Base-by-base conservation (phyloP, 53 echinoderm and acorn worm genomes). In the Actinopyga echinites region DNA sequence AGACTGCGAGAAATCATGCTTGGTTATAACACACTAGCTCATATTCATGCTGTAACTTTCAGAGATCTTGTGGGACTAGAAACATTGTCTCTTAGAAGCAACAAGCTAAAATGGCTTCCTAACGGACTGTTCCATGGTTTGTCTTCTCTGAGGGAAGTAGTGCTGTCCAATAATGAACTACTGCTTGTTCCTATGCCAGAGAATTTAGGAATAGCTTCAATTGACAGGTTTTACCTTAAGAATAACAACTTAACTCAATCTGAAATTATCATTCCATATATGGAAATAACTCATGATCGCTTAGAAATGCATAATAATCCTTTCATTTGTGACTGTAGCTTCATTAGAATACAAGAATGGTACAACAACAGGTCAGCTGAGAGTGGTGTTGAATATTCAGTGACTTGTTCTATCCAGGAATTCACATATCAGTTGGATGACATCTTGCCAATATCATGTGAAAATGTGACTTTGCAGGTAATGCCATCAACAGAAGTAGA, bases 91-190 rank as follows among this genome's bases (percentile, higher is more conserved):
- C 25, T 69, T 10, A 38, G 13, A n/a, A 44, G 37, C 17, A 69
- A 69, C 33, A 38, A 38, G 23, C 37, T 69, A n/a, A 69, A 32
- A 13, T 23, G 20, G n/a, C 23, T 69, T 3, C 69, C 69, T 21
- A 13, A 10, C 37, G 40, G 69, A 69, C 43, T 69, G 43, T 69
- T 69, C n/a, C 20, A 21, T 69, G 69, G 69, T n/a, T 38, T 69
- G 1, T n/a, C 69, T 1, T 69, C 69, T 23, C 69, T 69, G 40
- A 69, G 69, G 20, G 69, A 69, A 40, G 69, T 69, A 23, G 69
- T 40, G 2, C 69, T 69, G 2, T 69, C 69, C 9, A 5, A n/a
- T 21, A 69, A 69, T 69, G n/a, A 25, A 69, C 69, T 69, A 43
- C 5, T 38, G 0, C 36, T 20, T 4, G 0, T 69, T 0, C 69